Evolutionary conservation across 2,888 invertebrate genomes (phyloP).

Genomic region (Lordiphosa fenestrarum): DNA sequence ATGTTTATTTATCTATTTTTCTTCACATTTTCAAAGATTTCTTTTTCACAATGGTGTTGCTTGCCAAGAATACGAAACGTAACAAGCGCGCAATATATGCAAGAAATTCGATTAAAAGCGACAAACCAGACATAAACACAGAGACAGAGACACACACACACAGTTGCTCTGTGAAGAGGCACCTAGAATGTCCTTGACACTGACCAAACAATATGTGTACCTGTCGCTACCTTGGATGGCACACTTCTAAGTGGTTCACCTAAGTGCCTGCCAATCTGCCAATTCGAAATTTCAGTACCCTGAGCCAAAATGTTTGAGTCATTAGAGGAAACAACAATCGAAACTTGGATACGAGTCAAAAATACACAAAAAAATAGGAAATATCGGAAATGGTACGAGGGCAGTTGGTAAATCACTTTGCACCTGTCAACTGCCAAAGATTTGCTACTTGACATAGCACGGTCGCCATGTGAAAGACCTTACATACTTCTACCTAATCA

Average conservation of each 20-base stretch:
- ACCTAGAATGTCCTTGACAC: conserved; percentile 56
- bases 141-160: conserved; percentile 28
- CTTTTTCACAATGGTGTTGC: conserved; percentile 34
- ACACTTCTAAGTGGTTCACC: conserved; percentile 29
- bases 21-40: conserved; percentile 41
- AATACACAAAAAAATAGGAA: conserved; percentile 23
- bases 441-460: no score
- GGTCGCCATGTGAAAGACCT: no score
- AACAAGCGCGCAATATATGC: conserved; percentile 49
- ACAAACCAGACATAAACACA: conserved; percentile 48
- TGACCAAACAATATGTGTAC: conserved; percentile 37
- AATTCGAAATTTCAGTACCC: conserved; percentile 36
- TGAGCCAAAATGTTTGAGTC: conserved; percentile 48
- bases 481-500: no score
- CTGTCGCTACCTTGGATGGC: conserved; percentile 19
- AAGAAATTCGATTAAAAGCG: conserved; percentile 36
- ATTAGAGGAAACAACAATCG: conserved; percentile 28
- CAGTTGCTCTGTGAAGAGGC: conserved; percentile 2
- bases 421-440: no score
- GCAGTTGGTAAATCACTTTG: no score
- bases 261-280: conserved; percentile 50
- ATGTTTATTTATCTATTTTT: conserved; percentile 71
- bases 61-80: conserved; percentile 59
- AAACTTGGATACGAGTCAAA: conserved; percentile 51
- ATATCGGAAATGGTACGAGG: conserved; percentile 2